Evolutionary conservation across 2,797 vertebrate genomes (phyloP).

Genomic region (Podarcis lilfordi): DNA sequence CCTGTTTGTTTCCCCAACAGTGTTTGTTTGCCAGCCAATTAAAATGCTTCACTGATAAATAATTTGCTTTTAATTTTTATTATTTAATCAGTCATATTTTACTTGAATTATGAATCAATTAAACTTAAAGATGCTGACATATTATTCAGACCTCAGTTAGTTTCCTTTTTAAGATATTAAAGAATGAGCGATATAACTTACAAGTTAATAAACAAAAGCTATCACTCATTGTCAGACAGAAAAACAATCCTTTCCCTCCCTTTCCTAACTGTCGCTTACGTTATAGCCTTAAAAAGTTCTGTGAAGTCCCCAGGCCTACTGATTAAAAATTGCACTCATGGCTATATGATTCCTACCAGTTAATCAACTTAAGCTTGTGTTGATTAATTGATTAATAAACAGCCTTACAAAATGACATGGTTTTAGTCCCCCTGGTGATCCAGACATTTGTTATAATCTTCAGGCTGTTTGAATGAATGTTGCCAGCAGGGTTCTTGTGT

Average conservation of each 20-base stretch:
- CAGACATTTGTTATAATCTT: not conserved
- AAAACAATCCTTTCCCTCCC: not conserved
- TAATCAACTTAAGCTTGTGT: not conserved
- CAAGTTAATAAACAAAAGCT: constrained; percentile 8
- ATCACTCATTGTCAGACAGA: not conserved
- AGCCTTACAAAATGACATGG: not conserved
- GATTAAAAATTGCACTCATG: not conserved
- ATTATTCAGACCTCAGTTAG: not conserved
- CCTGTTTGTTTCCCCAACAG: not conserved
- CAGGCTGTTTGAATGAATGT: not conserved
- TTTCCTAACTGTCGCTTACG: not conserved
- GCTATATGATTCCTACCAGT: not conserved
- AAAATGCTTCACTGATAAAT: not conserved
- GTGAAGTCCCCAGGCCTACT: not conserved
- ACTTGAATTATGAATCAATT: not conserved
- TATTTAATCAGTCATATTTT: not conserved
- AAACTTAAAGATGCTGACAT: not conserved
- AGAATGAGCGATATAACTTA: not conserved
- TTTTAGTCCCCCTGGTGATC: not conserved
- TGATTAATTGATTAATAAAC: not conserved
- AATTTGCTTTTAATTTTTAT: not conserved
- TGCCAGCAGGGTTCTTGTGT: accelerated
- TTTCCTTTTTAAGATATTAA: not conserved
- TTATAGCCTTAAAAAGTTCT: not conserved
- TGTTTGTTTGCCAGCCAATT: not conserved